Conservation (phyloP, 2,888 invertebrate genomes). For the Litoditis marina region DNA sequence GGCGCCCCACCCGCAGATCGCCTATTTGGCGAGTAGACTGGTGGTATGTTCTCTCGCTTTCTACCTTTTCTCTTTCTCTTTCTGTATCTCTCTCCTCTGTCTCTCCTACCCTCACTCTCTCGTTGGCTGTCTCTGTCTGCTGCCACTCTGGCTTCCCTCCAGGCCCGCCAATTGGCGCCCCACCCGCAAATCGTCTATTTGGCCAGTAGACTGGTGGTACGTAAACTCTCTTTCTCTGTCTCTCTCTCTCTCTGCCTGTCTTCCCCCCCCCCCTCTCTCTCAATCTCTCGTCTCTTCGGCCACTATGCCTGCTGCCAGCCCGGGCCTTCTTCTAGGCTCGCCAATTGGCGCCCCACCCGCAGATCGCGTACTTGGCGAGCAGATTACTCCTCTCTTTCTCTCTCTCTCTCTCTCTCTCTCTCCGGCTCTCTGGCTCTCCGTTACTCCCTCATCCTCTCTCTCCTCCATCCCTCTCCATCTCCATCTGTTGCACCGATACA, state of each 20-base stretch:
- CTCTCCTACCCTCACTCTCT: too few species aligned
- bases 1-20: conserved; percentile 37
- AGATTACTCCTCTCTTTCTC: conserved; percentile 45
- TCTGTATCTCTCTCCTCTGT: too few species aligned
- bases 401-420: too few species aligned
- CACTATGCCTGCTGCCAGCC: conserved; percentile 39
- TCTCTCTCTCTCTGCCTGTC: too few species aligned
- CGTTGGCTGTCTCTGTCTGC: conserved; percentile 41
- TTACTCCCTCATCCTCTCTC: too few species aligned
- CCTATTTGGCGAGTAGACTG: conserved; percentile 46
- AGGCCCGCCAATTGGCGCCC: conserved; percentile 40
- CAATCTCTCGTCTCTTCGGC: conserved; percentile 54
- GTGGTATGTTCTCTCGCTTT: conserved; percentile 43
- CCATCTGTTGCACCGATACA: too few species aligned
- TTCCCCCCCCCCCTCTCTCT: too few species aligned
- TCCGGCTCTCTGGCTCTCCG: neutral
- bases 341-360: conserved; percentile 37
- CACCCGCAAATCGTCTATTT: conserved; percentile 45
- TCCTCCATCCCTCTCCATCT: too few species aligned
- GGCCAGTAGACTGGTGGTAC: conserved; percentile 46
- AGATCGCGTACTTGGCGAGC: conserved; percentile 44
- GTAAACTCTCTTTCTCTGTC: too few species aligned
- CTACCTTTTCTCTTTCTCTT: neutral
- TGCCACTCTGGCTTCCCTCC: conserved; percentile 45
- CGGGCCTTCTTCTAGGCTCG: conserved; percentile 47